Base-by-base conservation (phyloP, 2,888 invertebrate species). In the Gastrophysa polygoni region DNA sequence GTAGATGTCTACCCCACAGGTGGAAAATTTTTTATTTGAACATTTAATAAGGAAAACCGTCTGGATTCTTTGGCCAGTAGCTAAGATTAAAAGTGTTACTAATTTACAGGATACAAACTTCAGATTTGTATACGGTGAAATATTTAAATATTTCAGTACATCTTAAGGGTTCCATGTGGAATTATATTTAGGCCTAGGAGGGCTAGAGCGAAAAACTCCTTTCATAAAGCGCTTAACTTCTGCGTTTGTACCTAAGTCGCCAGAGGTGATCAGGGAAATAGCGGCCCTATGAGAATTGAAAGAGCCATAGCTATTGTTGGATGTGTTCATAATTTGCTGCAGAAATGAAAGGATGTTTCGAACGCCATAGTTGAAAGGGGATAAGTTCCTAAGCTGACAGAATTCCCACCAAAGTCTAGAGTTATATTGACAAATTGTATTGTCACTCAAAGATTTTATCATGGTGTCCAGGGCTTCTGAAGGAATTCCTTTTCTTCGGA, bases 151-250 rank as follows among this genome's bases (percentile, higher is more conserved):
- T 55, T 17, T 20, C 51, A 63, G 24, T n/a, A 62, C 32, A 16
- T 28, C n/a, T 32, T 14, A 2, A 17, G 57, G 59, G 47, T 63
- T 51, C 63, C 61, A 66, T 6, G 63, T 66, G 5, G 16, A 10
- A 1, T 48, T 28, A 51, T 66, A 63, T 28, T 47, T 63, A 8
- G 61, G 66, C 10, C 11, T 7, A 14, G 50, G 11, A 7, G 66
- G 59, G 6, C 51, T 46, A 7, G 38, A 24, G 6, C 38, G 50
- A 34, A 48, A 54, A 18, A 57, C 10, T 3, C 62, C 64, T 47
- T 62, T 67, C 24, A 62, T 34, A 46, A 64, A 66, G 11, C 57
- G 20, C 54, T 63, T 61, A 7, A 63, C 21, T 44, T 38, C 14
- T 11, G 34, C 11, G 18, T 64, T 57, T 43, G 43, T 51, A 1